phyloP scores from a whole-genome alignment of 2,113 vertebrate species.

The Mormyrus lacerda region DNA sequence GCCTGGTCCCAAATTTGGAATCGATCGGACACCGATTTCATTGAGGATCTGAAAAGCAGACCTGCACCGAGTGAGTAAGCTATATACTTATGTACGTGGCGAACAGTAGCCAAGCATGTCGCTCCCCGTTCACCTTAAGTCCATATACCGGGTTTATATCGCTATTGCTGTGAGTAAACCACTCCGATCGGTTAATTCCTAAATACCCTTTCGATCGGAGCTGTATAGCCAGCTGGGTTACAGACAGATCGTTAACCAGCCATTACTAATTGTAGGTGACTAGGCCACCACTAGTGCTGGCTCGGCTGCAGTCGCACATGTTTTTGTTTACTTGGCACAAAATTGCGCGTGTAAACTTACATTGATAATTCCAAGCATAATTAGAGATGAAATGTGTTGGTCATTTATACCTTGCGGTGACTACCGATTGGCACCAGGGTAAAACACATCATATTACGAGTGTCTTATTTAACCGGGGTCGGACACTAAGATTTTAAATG shows the following conservation, averaged over 20 bases:
- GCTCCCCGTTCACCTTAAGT: background rate
- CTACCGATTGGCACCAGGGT: background rate
- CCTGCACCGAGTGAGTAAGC: background rate
- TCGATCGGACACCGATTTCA: background rate
- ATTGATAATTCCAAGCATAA: background rate
- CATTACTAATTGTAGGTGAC: background rate
- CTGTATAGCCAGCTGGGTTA: background rate
- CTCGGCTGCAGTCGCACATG: background rate
- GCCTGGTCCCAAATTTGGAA: background rate
- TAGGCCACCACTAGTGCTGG: background rate
- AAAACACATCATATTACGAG: background rate
- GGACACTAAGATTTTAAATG: background rate
- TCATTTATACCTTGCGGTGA: background rate
- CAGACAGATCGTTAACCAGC: background rate
- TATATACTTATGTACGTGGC: background rate
- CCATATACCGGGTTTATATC: background rate
- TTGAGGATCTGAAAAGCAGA: background rate
- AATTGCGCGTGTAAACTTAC: background rate
- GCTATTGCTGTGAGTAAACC: background rate
- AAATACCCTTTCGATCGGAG: background rate
- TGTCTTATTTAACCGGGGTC: background rate
- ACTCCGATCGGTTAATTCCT: background rate
- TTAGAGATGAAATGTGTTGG: background rate
- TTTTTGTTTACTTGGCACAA: background rate
- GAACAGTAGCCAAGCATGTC: background rate